Evolutionary conservation across 2,888 invertebrate genomes (phyloP), one percentile per base, ranked within the genome.

Genomic region (Drosophila paramelanica): DNA sequence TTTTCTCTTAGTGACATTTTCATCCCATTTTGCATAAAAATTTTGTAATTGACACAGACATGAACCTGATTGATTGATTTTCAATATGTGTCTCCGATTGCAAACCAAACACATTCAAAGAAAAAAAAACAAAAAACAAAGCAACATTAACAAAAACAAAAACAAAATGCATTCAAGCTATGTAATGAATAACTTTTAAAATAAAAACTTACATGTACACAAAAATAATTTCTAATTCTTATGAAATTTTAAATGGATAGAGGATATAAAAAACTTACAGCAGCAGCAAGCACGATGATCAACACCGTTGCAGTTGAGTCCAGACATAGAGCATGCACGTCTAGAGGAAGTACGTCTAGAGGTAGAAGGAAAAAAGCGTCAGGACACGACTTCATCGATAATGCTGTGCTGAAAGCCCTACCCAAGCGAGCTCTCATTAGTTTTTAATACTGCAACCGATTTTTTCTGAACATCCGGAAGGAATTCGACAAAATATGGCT

Each of bases 201-300:
- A 81, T 76, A 82, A 83, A 79, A 77, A 67, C 66, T 68, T 86
- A 86, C 25, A 68, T 81, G 69, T 82, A 86, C 66, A 83, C 77
- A 53, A 65, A 65, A 58, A 46, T 17, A 4, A 39, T 4, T 13
- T 11, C 11, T 10, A 7, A 23, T 20, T 45, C 23, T 36, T 50
- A 11, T 13, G 42, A 11, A 31, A 23, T 23, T 4, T 23, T 23
- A 23, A 23, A 23, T 23, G 23, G 3, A 3, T 23, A 23, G 3
- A 23, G 23, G 23, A 3, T 23, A 23, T 23, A 23, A 23, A 23
- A 23, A 23, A 3, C 23, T 23, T 23, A 4, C 23, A 23, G 23
- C 23, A 23, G 23, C 23, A 4, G 3, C 4, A 23, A 4, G 23
- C 4, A 23, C 4, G 4, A 23, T 23, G 23, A 23, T 0, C 23